Evolutionary conservation across 2,888 invertebrate genomes (phyloP).

Genomic region (Habroteleia sp.): DNA sequence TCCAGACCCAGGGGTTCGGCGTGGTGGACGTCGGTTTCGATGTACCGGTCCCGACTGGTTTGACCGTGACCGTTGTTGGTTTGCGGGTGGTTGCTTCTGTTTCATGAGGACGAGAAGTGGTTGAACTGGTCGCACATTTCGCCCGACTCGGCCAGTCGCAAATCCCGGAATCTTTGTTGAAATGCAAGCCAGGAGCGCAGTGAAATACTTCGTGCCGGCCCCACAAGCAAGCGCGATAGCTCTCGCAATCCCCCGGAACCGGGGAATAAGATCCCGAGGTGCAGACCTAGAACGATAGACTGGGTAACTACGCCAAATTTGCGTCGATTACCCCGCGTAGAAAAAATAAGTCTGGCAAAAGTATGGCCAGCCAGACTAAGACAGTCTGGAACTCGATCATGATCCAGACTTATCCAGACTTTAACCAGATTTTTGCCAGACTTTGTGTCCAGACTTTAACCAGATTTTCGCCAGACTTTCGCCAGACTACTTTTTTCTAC

Average conservation of each 20-base stretch:
- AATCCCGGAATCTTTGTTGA: constrained; percentile 85
- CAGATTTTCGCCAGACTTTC: no score
- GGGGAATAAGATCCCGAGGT: constrained; percentile 71
- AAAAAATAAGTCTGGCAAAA: no score
- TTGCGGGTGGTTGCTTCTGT: no score
- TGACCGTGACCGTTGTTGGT: constrained; percentile 21
- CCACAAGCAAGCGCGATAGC: constrained; percentile 90
- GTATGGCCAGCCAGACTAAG: no score
- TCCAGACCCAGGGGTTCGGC: constrained; percentile 62
- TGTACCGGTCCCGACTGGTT: constrained; percentile 10
- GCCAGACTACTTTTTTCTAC: no score
- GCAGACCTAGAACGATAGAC: constrained; percentile 67
- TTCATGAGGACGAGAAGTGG: constrained; percentile 44
- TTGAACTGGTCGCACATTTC: no score
- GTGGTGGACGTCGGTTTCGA: constrained; percentile 43
- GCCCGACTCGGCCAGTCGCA: constrained; percentile 89
- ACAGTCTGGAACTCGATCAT: no score
- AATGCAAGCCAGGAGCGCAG: constrained; percentile 90
- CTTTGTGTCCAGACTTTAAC: no score
- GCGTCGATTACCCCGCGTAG: no score
- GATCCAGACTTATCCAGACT: no score
- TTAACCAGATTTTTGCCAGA: no score
- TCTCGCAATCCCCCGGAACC: constrained; percentile 86
- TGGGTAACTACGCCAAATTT: no score
- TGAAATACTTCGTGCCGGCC: constrained; percentile 87